These are phyloP conservation scores for Gephyroberyx darwinii DNA, from an alignment of 2,797 vertebrate species.

Conservation along the genomic window DNA sequence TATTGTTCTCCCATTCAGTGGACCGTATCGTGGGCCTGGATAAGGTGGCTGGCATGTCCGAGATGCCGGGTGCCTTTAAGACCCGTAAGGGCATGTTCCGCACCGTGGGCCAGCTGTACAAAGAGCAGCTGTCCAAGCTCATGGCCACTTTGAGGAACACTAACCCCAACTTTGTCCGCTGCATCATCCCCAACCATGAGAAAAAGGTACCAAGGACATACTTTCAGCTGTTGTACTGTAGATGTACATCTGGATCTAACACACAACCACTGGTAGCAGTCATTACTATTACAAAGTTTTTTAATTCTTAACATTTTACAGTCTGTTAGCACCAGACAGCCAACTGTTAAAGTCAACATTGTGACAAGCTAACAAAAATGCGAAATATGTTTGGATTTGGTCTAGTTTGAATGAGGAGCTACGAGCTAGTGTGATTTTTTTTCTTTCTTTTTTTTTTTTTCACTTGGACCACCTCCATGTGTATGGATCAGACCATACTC, in stretches of 20 bases:
- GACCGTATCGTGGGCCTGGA: conserved; percentile 98
- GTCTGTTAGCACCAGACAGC: neutral
- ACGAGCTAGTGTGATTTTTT: too few relatives aligned
- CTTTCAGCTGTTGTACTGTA: neutral
- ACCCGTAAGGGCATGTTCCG: conserved; percentile 99
- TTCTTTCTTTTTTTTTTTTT: too few relatives aligned
- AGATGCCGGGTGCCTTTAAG: conserved; percentile 94
- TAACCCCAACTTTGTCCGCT: conserved; percentile 98
- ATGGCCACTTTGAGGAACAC: conserved; percentile 98
- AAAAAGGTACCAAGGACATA: conserved; percentile 87
- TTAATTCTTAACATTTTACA: too few relatives aligned
- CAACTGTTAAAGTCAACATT: neutral
- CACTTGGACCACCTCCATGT: too few relatives aligned
- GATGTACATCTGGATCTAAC: neutral
- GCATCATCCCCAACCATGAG: conserved; percentile 99
- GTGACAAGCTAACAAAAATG: neutral
- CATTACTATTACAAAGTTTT: neutral
- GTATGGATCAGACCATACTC: too few relatives aligned
- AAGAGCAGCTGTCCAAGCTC: conserved; percentile 96
- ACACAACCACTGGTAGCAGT: too few relatives aligned
- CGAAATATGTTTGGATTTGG: neutral
- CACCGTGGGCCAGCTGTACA: conserved; percentile 98
- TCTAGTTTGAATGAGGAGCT: neutral
- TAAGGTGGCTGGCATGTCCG: conserved; percentile 96
- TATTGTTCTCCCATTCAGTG: conserved; percentile 78